Evolutionary conservation across 2,113 vertebrate genomes (phyloP).

Genomic region (Aphelocoma coerulescens): DNA sequence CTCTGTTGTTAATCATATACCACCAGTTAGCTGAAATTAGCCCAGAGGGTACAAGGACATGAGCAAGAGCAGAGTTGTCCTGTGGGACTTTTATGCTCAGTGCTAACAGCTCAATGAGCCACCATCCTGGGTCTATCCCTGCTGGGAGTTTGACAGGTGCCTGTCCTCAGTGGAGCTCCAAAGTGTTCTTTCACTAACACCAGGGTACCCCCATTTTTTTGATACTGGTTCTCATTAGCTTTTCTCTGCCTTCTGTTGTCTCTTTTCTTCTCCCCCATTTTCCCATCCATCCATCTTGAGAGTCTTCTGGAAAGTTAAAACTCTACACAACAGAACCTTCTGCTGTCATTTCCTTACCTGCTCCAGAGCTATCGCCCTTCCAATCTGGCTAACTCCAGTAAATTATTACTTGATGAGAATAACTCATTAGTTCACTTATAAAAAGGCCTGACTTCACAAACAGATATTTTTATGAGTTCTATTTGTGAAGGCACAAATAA

Average conservation of each 20-base stretch:
- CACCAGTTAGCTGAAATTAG: not conserved
- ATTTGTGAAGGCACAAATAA: slow-evolving; percentile 19
- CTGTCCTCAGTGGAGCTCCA: not conserved
- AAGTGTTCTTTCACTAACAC: not conserved
- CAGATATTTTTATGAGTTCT: slow-evolving; percentile 38
- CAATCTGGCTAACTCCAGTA: not conserved
- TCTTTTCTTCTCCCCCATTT: not conserved
- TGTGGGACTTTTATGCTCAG: not conserved
- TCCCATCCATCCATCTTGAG: not conserved
- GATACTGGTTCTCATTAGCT: not conserved
- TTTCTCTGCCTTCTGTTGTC: not conserved
- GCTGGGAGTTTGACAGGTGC: not conserved
- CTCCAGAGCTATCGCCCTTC: not conserved
- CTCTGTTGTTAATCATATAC: not conserved
- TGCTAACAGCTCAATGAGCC: not conserved
- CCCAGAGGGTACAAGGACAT: not conserved
- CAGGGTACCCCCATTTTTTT: not conserved
- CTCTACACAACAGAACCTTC: not conserved
- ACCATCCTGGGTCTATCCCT: not conserved
- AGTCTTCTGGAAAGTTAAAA: not conserved
- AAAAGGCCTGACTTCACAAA: slow-evolving; percentile 18
- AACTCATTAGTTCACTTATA: slow-evolving; percentile 13
- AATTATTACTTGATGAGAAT: slow-evolving; percentile 35
- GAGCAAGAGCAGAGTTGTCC: not conserved
- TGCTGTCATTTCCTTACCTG: not conserved